phyloP scores from a whole-genome alignment of 1,140 invertebrate genomes.

The Cydia pomonella region DNA sequence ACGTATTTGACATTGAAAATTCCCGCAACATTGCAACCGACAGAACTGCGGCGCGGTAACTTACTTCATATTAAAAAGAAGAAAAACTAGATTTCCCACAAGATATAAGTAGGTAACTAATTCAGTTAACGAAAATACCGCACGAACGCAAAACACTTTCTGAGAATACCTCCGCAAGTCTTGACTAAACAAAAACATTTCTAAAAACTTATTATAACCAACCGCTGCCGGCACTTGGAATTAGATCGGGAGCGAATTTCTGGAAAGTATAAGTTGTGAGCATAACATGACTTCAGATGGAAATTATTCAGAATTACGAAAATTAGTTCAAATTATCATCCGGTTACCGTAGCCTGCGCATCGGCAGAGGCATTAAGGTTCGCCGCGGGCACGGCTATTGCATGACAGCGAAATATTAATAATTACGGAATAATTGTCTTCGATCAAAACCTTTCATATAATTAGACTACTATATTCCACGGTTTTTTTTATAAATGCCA shows the following conservation, averaged over 20 bases:
- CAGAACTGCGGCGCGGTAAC: too few relatives aligned
- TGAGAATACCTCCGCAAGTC: slow-evolving; percentile 20
- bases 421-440: slow-evolving; percentile 59
- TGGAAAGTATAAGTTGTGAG: slow-evolving; percentile 60
- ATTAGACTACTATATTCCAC: slow-evolving; percentile 36
- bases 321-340: slow-evolving; percentile 75
- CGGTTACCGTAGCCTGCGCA: slow-evolving; percentile 53
- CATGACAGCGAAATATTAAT: slow-evolving; percentile 70
- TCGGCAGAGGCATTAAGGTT: slow-evolving; percentile 51
- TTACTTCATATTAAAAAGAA: too few relatives aligned
- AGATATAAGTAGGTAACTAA: neutral
- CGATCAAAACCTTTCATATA: slow-evolving; percentile 37
- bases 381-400: slow-evolving; percentile 51
- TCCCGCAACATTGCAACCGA: too few relatives aligned
- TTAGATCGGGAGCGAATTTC: slow-evolving; percentile 56
- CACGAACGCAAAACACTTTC: neutral
- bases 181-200: slow-evolving; percentile 40
- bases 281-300: slow-evolving; percentile 68
- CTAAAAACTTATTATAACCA: slow-evolving; percentile 30
- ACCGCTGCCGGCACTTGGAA: slow-evolving; percentile 50
- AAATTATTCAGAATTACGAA: slow-evolving; percentile 73
- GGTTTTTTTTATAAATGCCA: neutral
- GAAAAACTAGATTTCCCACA: neutral
- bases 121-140: neutral
- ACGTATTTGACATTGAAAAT: too few relatives aligned